phyloP scores from a whole-genome alignment of 2,113 vertebrate species.

The Condylura cristata region DNA sequence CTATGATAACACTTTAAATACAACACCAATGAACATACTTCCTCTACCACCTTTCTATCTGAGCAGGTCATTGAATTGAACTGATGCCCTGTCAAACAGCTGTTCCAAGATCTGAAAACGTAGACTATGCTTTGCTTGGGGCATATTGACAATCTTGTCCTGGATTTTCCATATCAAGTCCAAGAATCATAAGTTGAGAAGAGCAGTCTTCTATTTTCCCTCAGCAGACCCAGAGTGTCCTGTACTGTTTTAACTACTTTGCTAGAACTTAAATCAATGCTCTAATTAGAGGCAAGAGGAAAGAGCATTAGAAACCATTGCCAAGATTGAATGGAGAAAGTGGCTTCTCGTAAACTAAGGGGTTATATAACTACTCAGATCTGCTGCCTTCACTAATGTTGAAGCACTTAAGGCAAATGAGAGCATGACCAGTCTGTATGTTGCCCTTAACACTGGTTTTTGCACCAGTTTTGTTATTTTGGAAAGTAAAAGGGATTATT shows the following conservation, averaged over 20 bases:
- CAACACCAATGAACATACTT: neutral
- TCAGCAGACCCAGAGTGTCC: conserved; percentile 65
- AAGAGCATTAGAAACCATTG: conserved; percentile 62
- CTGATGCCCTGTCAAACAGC: neutral
- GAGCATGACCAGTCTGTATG: neutral
- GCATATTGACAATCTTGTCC: neutral
- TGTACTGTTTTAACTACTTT: conserved; percentile 71
- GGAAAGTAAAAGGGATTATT: conserved; percentile 67
- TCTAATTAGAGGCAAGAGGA: conserved; percentile 72
- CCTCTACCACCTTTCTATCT: conserved; percentile 29
- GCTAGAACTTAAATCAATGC: conserved; percentile 66
- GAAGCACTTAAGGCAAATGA: neutral
- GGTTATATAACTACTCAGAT: conserved; percentile 50
- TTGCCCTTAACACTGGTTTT: conserved; percentile 50
- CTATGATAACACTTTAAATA: neutral
- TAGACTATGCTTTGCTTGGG: conserved; percentile 47
- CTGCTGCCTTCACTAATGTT: neutral
- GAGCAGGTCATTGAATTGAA: neutral
- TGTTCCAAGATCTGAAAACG: conserved; percentile 43
- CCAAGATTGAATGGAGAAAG: conserved; percentile 53
- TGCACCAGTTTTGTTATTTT: conserved; percentile 33
- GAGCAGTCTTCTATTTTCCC: conserved; percentile 66
- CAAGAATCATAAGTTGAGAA: conserved; percentile 53
- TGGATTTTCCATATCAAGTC: conserved; percentile 42
- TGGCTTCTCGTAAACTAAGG: conserved; percentile 62